Evolutionary conservation across 1,140 invertebrate genomes (phyloP).

Genomic region (Anoplophora glabripennis): DNA sequence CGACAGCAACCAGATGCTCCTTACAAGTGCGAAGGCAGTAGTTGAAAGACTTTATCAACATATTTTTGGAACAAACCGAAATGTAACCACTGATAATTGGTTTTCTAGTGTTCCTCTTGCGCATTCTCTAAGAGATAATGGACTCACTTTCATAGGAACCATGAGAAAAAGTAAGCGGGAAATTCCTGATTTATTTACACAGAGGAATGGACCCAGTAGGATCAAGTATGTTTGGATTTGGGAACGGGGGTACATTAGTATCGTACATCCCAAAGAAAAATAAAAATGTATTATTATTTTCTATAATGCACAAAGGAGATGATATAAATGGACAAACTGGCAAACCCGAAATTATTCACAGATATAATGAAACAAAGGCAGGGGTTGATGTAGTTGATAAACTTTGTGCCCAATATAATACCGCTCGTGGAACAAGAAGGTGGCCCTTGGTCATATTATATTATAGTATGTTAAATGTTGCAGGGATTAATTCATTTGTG

Average conservation of each 20-base stretch:
- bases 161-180: slow-evolving; percentile 19
- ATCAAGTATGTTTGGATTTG: slow-evolving; percentile 4
- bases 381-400: slow-evolving; percentile 21
- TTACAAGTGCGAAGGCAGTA: slow-evolving; percentile 17
- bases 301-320: slow-evolving; percentile 21
- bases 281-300: slow-evolving; percentile 16
- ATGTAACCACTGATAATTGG: slow-evolving; percentile 16
- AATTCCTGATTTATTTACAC: slow-evolving; percentile 3
- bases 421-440: slow-evolving; percentile 12
- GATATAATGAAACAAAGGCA: slow-evolving; percentile 20
- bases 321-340: slow-evolving; percentile 4
- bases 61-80: slow-evolving; percentile 13
- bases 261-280: slow-evolving; percentile 8
- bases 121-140: slow-evolving; percentile 7
- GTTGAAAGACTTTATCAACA: slow-evolving; percentile 16
- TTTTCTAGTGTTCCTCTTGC: not conserved
- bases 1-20: slow-evolving; percentile 41
- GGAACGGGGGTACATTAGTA: too few relatives aligned
- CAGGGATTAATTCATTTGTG: slow-evolving; percentile 12
- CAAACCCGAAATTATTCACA: slow-evolving; percentile 19
- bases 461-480: slow-evolving; percentile 15
- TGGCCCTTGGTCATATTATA: slow-evolving; percentile 20
- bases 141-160: slow-evolving; percentile 13
- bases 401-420: slow-evolving; percentile 16
- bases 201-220: not conserved